Evolutionary conservation across 2,888 invertebrate species (phyloP), one percentile per base, ranked within the genome.

Genomic region (Drosophila villosipedis): DNA sequence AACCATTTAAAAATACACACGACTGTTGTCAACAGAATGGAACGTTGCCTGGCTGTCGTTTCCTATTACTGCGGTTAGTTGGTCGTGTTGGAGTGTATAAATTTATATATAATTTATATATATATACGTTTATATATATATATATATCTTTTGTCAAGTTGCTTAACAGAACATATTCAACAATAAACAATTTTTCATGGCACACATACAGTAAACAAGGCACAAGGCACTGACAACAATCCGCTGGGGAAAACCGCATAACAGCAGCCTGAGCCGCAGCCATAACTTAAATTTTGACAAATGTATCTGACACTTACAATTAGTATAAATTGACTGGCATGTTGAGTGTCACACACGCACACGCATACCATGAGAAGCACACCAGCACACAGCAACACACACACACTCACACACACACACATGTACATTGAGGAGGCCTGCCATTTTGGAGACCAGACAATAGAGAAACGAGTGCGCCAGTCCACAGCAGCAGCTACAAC

Each of bases 281-380:
- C 86, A 89, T 89, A 87, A 87, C 87, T 89, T 87, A 84, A 86
- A 89, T 84, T 88, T 89, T 88, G 91, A 88, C 89, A 88, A 88
- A 88, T 88, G 87, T 89, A 88, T 88, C 82, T 88, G 87, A 88
- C 87, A 90, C 83, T 87, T 88, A 90, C 87, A 88, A 88, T 88
- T 88, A 88, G 91, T 90, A 88, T 88, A 90, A 88, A 90, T 88
- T 90, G 87, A 87, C 85, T 89, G 87, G 89, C 91, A 87, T 90
- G 86, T 90, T 90, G 91, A 90, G 89, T 89, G 90, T 76, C 80
- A 86, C 87, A 78, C 88, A 84, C 84, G 80, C 83, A 70, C 81
- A 72, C 73, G 39, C 65, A 71, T 37, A 66, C 69, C 31, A 55
- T 22, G 65, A 47, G 33, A 12, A 14, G 6, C 19, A n/a, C 14